Base-by-base conservation (phyloP, 64 coral and sea anemone species). In the Stichodactyla mertensii region DNA sequence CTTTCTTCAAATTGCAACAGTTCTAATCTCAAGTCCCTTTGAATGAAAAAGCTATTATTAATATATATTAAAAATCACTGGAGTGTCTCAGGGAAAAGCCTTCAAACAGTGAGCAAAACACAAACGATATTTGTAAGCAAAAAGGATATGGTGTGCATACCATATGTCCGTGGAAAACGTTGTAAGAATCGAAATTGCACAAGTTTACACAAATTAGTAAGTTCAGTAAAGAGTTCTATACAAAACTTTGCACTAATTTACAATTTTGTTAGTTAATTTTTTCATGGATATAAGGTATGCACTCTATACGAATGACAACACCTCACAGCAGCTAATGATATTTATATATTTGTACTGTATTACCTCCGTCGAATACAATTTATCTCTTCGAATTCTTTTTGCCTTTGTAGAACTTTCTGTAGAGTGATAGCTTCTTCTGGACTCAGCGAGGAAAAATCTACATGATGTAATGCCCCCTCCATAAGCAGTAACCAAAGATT, bases 11-110 rank as follows among this genome's bases (percentile, higher is more conserved):
- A 64, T 15, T 85, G 83, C 51, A 61, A 16, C 16, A 85, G 7
- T 64, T 85, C 83, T 45, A 85, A 19, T 85, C 60, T 85, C 36
- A 85, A 64, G 54, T 85, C 20, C 83, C 83, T 85, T 22, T 23
- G 53, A 11, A 71, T 8, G 24, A 27, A 71, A 71, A 71, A 11
- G 20, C 67, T 71, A 71, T 20, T 8, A 71, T 11, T 22, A 27
- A 71, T 71, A 0, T 8, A 71, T 71, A 16, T 19, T 8, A 7
- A 71, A 0, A 20, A 71, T 71, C 7, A 45, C 36, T 45, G 36
- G 36, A 45, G 36, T 45, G 36, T 45, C 36, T 45, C 36, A 45
- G 36, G 1, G 1, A 45, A 45, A 45, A 45, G 36, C 36, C 36
- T 45, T 71, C 24, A 27, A 71, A 12, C 20, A 27, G 4, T 1